phyloP scores from a whole-genome alignment of 2,888 invertebrate genomes.

The Aleiodes alternator region DNA sequence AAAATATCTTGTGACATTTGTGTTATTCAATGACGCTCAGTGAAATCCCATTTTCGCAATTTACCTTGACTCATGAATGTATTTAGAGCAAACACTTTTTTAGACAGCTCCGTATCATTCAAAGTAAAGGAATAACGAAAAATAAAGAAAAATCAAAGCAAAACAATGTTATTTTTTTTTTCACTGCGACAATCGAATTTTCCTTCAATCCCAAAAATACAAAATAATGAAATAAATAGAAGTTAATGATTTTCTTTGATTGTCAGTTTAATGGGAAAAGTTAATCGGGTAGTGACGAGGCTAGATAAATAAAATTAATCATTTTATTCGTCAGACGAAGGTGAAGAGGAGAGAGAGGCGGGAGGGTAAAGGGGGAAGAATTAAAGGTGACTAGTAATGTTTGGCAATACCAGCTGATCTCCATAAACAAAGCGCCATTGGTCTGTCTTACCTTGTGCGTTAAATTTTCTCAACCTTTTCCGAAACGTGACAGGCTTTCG shows the following conservation, averaged over 20 bases:
- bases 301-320: constrained; percentile 2
- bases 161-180: background rate
- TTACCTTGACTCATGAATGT: constrained; percentile 42
- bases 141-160: background rate
- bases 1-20: constrained; percentile 33
- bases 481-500: constrained; percentile 56
- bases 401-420: constrained; percentile 72
- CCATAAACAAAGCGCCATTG: constrained; percentile 70
- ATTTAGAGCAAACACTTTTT: constrained; percentile 20
- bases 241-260: background rate
- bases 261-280: background rate
- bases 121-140: background rate
- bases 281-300: constrained; percentile 48
- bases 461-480: constrained; percentile 50
- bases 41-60: constrained; percentile 38
- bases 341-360: constrained; percentile 54
- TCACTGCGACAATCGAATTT: background rate
- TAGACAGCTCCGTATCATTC: background rate
- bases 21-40: constrained; percentile 4
- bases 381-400: constrained; percentile 60
- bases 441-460: constrained; percentile 65
- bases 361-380: constrained; percentile 37
- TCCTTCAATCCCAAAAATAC: background rate
- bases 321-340: constrained; percentile 54
- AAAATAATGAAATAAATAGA: background rate